Evolutionary conservation across 2,797 vertebrate species (phyloP).

Genomic region (Labroides dimidiatus): DNA sequence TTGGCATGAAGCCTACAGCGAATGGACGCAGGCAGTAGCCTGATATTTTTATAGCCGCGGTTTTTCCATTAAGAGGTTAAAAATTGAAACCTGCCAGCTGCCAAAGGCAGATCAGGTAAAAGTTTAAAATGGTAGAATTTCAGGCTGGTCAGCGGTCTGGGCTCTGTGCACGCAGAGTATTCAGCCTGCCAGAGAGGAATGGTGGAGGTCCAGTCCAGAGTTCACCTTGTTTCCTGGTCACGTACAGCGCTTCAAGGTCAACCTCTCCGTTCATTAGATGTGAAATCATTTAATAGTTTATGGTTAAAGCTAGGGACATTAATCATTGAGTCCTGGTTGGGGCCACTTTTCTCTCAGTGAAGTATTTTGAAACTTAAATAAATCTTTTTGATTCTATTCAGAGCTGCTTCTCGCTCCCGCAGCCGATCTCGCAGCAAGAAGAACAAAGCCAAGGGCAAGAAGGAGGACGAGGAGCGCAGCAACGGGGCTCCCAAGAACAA

Average conservation of each 20-base stretch:
- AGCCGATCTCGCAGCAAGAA: conserved; percentile 90
- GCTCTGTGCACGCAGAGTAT: too few relatives aligned
- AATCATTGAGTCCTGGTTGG: too few relatives aligned
- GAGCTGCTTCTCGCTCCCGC: conserved; percentile 90
- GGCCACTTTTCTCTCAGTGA: too few relatives aligned
- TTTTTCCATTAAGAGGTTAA: neutral
- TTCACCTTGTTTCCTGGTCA: too few relatives aligned
- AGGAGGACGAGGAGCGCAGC: conserved; percentile 84
- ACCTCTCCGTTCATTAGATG: too few relatives aligned
- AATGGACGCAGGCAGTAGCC: neutral
- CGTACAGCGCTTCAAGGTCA: too few relatives aligned
- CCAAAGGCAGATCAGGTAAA: neutral
- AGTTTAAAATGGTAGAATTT: neutral
- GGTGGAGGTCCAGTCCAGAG: neutral
- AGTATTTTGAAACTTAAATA: neutral
- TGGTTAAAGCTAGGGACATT: too few relatives aligned
- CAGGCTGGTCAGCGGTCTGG: neutral
- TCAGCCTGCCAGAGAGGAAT: too few relatives aligned
- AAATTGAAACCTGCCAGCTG: neutral
- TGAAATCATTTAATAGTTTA: too few relatives aligned
- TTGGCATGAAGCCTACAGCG: neutral
- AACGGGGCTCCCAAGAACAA: conserved; percentile 77
- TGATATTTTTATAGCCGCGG: conserved; percentile 17
- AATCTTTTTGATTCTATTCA: conserved; percentile 9
- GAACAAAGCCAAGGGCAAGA: conserved; percentile 87